phyloP scores from a whole-genome alignment of 2,888 invertebrate species.

The Phortica okadai region DNA sequence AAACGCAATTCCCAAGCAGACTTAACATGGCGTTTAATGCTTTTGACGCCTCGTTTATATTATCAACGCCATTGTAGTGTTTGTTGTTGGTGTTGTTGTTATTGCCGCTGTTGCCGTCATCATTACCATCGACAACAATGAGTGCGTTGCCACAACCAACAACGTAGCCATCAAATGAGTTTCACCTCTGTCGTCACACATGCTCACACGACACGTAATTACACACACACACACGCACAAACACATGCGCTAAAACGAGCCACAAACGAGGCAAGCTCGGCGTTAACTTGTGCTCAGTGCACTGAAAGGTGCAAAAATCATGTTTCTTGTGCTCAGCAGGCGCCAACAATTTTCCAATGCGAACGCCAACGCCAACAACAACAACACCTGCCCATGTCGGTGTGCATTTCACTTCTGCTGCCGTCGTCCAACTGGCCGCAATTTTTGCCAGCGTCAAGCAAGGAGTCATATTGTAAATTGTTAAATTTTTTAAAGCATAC shows the following conservation, averaged over 20 bases:
- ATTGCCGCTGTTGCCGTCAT: background rate
- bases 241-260: background rate
- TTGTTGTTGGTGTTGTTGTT: background rate
- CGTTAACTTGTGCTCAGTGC: slow-evolving; percentile 7
- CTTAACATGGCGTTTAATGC: slow-evolving; percentile 31
- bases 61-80: slow-evolving; percentile 11
- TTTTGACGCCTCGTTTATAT: slow-evolving; percentile 33
- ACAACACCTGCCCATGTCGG: background rate
- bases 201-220: no score
- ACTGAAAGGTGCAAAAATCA: slow-evolving; percentile 21
- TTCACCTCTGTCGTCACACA: background rate
- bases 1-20: slow-evolving; percentile 14
- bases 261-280: background rate
- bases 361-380: background rate
- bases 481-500: slow-evolving; percentile 4
- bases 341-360: background rate
- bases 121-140: slow-evolving; percentile 26
- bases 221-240: background rate
- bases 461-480: background rate
- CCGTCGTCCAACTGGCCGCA: no score
- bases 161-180: slow-evolving; percentile 1
- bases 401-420: background rate
- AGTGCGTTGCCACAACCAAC: background rate
- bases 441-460: no score
- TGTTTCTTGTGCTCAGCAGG: slow-evolving; percentile 4